Evolutionary conservation across 2,797 vertebrate species (phyloP).

Genomic region (Scyliorhinus canicula): DNA sequence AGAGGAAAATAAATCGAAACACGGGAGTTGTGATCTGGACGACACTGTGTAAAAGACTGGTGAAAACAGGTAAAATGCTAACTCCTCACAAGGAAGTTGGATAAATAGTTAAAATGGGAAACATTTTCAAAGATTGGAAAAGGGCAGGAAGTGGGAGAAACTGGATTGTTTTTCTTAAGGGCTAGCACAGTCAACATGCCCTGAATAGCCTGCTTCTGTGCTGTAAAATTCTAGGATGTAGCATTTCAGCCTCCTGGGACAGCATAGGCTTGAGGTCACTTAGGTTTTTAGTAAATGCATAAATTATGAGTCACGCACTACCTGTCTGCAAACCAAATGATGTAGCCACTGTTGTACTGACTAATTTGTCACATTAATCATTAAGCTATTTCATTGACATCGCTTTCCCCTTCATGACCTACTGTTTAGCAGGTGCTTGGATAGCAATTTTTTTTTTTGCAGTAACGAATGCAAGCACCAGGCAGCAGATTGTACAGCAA

Average conservation of each 20-base stretch:
- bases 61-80: neutral
- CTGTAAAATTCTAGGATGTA: too few relatives aligned
- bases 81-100: neutral
- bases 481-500: neutral
- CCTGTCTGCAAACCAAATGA: conserved; percentile 11
- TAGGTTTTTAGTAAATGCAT: neutral
- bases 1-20: neutral
- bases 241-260: neutral
- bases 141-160: neutral
- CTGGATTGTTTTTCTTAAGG: neutral
- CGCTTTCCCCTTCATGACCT: conserved; percentile 14
- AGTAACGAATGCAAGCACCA: neutral
- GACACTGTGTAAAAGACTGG: neutral
- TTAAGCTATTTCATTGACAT: conserved; percentile 24
- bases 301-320: conserved; percentile 13
- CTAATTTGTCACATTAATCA: conserved; percentile 32
- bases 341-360: neutral
- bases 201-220: neutral
- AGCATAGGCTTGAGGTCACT: neutral
- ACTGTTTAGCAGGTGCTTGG: neutral
- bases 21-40: neutral
- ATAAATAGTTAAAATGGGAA: neutral
- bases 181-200: neutral
- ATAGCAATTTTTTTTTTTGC: conserved; percentile 3
- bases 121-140: neutral